Evolutionary conservation across 2,797 vertebrate genomes (phyloP), one percentile per base, ranked within the genome.

Genomic region (Geotrypetes seraphini): DNA sequence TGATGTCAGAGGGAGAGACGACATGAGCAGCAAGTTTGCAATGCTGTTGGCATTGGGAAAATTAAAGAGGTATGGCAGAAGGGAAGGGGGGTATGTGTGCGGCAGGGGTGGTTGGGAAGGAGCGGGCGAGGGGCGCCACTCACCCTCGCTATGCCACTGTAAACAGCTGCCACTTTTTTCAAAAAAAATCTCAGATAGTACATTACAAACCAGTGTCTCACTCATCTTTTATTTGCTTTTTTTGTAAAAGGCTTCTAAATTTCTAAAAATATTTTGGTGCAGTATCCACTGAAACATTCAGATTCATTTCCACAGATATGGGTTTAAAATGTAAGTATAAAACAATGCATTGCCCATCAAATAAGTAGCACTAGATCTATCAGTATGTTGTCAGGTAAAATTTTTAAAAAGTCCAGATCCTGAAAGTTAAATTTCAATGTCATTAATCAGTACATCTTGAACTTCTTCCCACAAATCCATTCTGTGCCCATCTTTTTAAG

Each of bases 261-360:
- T 15, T n/a, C 42, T 55, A 44, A n/a, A 56, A 12, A 29, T 53
- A 65, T 65, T 65, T 54, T 57, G 63, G 66, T 62, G 52, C 47
- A 54, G 53, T 42, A 60, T 53, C 43, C 59, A 55, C 43, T 57
- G 57, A 54, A 50, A 69, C 50, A 69, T 46, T 53, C 53, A 49
- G 39, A 22, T 53, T 52, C 60, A 48, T 61, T 39, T 60, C 42
- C 59, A 48, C 32, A 51, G 40, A 52, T 35, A 29, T 28, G 11
- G 2, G 3, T 43, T 7, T 3, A 31, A n/a, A 31, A 36, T 51
- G 49, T 16, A 46, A 60, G 63, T n/a, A n/a, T n/a, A n/a, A 53
- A 0, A n/a, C 23, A 0, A 51, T 48, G 50, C 37, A 39, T 35
- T 17, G 14, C 43, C 39, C 17, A 31, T 49, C 24, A 18, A 28